Base-by-base conservation (phyloP, 2,888 invertebrate species). In the Chironomus riparius region DNA sequence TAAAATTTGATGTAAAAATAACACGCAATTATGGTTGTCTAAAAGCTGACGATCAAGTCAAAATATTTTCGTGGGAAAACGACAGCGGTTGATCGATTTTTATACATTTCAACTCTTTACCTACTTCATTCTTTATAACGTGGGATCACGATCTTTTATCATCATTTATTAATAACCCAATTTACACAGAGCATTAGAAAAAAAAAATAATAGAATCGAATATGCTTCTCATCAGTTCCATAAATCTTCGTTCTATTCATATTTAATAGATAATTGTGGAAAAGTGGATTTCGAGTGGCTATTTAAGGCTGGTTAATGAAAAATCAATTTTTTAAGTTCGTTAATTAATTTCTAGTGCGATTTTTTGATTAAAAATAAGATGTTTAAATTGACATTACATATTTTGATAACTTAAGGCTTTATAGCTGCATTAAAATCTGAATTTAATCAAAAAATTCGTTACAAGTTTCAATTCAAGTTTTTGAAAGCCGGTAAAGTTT, bases 81-180 rank as follows among this genome's bases (percentile, higher is more conserved):
- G 62, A 12, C 22, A 13, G 24, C 65, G 38, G n/a, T 38, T 65
- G 28, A 21, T 68, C 18, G 68, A 47, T 68, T 68, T 68, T 38
- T 68, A 21, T 68, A 18, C 18, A 56, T 56, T 38, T 56, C 56
- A 56, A 56, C 56, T 56, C 38, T 38, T 38, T 15, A 56, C 50
- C 13, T 50, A 50, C 18, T 68, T 68, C 13, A 13, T 70, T 71
- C 18, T 18, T 47, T 71, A 12, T 15, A 70, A 71, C 61, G 71
- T 68, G 65, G 47, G 74, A 68, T 74, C 74, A 61, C 47, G 68
- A 74, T 73, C 72, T 62, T 47, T 73, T 73, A 74, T 74, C 62
- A 72, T 72, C 65, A 74, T 74, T 74, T 74, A 74, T 74, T 74
- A 74, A 74, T 47, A 68, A 74, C 47, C 68, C 65, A 74, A 68